phyloP scores from a whole-genome alignment of 2,113 vertebrate species.

The Nycticorax nycticorax region DNA sequence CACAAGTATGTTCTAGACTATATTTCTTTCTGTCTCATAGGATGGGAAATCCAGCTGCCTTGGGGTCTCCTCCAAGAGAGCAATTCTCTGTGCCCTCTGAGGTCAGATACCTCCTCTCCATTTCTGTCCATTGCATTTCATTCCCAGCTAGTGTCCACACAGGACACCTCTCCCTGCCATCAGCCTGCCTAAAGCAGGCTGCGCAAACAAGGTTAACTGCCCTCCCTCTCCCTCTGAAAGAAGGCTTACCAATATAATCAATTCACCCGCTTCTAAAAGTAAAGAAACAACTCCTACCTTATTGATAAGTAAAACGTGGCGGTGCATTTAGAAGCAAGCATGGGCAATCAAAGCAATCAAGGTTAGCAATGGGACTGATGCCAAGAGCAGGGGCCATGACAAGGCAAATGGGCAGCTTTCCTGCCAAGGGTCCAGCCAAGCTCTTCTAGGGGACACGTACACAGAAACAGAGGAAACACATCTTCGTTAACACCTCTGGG shows the following conservation, averaged over 20 bases:
- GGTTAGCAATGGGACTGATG: background rate
- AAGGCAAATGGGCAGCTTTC: background rate
- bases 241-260: background rate
- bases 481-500: background rate
- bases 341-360: background rate
- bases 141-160: background rate
- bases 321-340: background rate
- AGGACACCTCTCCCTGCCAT: background rate
- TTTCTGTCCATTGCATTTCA: background rate
- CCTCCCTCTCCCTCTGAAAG: background rate
- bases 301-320: background rate
- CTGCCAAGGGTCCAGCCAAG: background rate
- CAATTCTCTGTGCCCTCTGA: background rate
- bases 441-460: fast-evolving
- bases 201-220: background rate
- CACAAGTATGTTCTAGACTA: background rate
- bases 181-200: background rate
- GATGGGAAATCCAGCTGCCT: background rate
- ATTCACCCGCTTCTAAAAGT: background rate
- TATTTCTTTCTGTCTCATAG: background rate
- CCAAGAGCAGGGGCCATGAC: background rate
- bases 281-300: background rate
- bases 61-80: background rate
- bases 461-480: background rate
- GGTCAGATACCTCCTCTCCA: background rate